Percentiles rank a stretch among this genome's conserved stretches.
Evolutionary conservation across 1,140 invertebrate species (phyloP).

Genomic region (Pogonus chalceus): DNA sequence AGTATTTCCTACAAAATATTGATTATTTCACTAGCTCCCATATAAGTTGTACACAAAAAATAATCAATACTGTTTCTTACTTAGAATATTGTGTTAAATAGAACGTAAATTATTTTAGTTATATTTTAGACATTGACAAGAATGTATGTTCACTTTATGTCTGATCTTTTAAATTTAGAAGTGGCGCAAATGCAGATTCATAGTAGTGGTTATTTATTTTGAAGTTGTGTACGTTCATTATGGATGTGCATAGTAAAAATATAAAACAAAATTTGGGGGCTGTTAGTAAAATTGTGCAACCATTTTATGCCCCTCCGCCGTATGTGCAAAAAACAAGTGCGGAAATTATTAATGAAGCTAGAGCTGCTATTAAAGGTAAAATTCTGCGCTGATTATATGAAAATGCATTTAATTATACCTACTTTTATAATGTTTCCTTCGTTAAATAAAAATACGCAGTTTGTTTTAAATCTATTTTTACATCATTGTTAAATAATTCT

Average conservation of each 20-base stretch:
- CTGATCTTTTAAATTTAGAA: no score
- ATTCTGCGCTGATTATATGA: no score
- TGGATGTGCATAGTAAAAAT: conserved; percentile 2
- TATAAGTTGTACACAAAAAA: not conserved
- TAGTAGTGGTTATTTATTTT: not conserved
- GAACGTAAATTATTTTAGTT: not conserved
- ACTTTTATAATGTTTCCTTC: no score
- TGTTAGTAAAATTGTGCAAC: conserved; percentile 20
- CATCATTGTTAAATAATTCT: no score
- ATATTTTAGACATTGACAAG: not conserved
- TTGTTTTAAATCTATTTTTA: no score
- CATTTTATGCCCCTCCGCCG: conserved; percentile 28
- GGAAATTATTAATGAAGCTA: conserved; percentile 69
- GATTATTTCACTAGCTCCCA: not conserved
- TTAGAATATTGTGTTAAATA: not conserved
- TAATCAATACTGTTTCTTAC: conserved; percentile 1
- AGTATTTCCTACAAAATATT: not conserved
- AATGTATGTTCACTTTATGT: not conserved
- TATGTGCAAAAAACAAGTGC: conserved; percentile 49
- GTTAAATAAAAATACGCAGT: no score
- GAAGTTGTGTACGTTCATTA: not conserved
- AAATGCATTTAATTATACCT: no score
- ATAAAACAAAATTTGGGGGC: conserved; percentile 16
- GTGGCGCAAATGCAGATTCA: not conserved
- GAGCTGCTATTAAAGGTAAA: conserved; percentile 42